These are phyloP conservation scores for Octonoba sinensis DNA, from an alignment of 2,888 invertebrate species.

Conservation along the genomic window DNA sequence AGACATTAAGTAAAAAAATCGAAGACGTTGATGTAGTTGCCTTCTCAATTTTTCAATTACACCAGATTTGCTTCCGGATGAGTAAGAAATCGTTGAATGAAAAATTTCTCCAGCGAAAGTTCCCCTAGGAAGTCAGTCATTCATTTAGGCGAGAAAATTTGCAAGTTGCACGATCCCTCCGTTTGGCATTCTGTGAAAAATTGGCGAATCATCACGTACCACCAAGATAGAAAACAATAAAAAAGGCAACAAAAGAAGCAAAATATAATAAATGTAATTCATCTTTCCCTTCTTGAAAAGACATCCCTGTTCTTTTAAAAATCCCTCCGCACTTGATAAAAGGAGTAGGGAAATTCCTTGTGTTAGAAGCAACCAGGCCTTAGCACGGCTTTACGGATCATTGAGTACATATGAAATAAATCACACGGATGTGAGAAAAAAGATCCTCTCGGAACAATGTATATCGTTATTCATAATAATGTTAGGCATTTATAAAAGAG, in stretches of 20 bases:
- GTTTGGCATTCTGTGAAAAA: background rate
- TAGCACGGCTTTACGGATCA: slow-evolving; percentile 34
- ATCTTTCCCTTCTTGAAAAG: slow-evolving; percentile 16
- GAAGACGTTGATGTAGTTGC: too few species aligned
- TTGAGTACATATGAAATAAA: slow-evolving; percentile 49
- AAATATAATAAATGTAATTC: slow-evolving; percentile 34
- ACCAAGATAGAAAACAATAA: slow-evolving; percentile 9
- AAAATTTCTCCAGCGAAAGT: too few species aligned
- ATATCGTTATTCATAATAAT: slow-evolving; percentile 58
- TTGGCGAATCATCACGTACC: slow-evolving; percentile 14
- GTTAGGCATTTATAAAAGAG: slow-evolving; percentile 47
- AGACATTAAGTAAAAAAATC: too few species aligned
- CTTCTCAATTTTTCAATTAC: too few species aligned
- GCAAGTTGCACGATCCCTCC: slow-evolving; percentile 6
- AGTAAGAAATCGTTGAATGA: too few species aligned
- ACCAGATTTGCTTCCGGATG: too few species aligned
- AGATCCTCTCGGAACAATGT: slow-evolving; percentile 35
- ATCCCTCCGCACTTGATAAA: slow-evolving; percentile 9
- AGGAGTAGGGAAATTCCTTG: slow-evolving; percentile 21
- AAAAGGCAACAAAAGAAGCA: slow-evolving; percentile 14
- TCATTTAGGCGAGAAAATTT: background rate
- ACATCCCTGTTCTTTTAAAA: slow-evolving; percentile 25
- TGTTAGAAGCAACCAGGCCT: slow-evolving; percentile 15
- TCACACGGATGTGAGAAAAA: slow-evolving; percentile 32
- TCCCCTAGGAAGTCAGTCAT: too few species aligned